Percentiles rank a stretch among this genome's conserved stretches.
phyloP scores from a whole-genome alignment of 2,797 vertebrate species.

The Acanthurus tractus region DNA sequence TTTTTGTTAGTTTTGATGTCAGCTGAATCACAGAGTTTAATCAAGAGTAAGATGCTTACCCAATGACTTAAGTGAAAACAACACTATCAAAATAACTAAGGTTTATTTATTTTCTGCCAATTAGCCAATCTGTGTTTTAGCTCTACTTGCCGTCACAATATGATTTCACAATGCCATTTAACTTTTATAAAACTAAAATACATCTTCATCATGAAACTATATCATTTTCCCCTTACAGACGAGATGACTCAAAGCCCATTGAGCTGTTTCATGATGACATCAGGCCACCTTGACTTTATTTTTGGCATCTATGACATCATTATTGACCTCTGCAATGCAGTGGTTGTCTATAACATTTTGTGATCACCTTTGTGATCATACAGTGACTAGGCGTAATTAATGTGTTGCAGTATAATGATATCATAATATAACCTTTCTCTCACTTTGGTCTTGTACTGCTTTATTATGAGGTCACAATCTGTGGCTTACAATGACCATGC shows the following conservation, averaged over 20 bases:
- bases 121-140: neutral
- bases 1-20: neutral
- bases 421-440: neutral
- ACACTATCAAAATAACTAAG: neutral
- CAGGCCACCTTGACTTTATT: neutral
- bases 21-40: too few relatives aligned
- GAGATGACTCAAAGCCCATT: neutral
- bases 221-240: too few relatives aligned
- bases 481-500: neutral
- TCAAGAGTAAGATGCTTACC: too few relatives aligned
- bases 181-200: neutral
- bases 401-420: neutral
- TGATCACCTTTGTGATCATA: neutral
- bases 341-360: neutral
- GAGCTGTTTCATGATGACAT: neutral
- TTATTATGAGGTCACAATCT: slow-evolving; percentile 7
- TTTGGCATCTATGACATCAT: neutral
- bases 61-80: too few relatives aligned
- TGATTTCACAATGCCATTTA: neutral
- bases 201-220: neutral
- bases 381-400: neutral
- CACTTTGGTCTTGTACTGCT: neutral
- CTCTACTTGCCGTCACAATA: neutral
- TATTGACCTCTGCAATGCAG: neutral
- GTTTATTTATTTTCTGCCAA: neutral